Evolutionary conservation across 2,888 invertebrate species (phyloP), one percentile per base, ranked within the genome.

Genomic region (Sphaeridia pumilis): DNA sequence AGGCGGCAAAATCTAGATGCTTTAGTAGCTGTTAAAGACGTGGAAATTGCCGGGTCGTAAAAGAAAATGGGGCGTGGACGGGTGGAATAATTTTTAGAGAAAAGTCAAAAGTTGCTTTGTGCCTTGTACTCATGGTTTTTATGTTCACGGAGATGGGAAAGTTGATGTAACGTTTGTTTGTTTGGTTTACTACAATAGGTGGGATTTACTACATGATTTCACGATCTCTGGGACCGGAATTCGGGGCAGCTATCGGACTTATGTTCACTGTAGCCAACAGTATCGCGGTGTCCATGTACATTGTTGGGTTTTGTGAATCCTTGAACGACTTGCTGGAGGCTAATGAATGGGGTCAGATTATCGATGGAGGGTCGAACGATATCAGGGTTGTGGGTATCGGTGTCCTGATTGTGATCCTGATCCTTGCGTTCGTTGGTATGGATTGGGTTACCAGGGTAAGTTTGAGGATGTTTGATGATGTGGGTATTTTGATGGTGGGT

Each of bases 321-420:
- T 66, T 77, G 69, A 67, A 67, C 53, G 67, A 67, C 52, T 57
- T 68, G 47, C 72, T 90, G 31, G 56, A 53, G 47, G 75, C 70
- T 46, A 74, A 73, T 59, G 80, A 75, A 2, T 65, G 83, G 46
- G 58, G 57, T 5, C 76, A 79, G 67, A 87, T 93, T 61, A 71
- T 88, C 14, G 90, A 90, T 69, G 80, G 80, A 28, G 80, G 75
- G 0, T 69, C 78, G 2, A 83, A 87, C 66, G 92, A 92, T 67
- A 82, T 85, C 4, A 78, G 93, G 60, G 81, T 94, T 45, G 79
- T 93, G 34, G 93, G 93, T 0, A 55, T 65, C 35, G 67, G 67
- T 20, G 59, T 65, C 14, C 56, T 66, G 17, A 57, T 73, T 24
- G 46, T 72, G 14, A 70, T 78, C 12, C 69, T 78, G 35, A 69